These are phyloP conservation scores for Peromyscus polionotus DNA, from an alignment of 2,113 vertebrate genomes.

Conservation along the genomic window DNA sequence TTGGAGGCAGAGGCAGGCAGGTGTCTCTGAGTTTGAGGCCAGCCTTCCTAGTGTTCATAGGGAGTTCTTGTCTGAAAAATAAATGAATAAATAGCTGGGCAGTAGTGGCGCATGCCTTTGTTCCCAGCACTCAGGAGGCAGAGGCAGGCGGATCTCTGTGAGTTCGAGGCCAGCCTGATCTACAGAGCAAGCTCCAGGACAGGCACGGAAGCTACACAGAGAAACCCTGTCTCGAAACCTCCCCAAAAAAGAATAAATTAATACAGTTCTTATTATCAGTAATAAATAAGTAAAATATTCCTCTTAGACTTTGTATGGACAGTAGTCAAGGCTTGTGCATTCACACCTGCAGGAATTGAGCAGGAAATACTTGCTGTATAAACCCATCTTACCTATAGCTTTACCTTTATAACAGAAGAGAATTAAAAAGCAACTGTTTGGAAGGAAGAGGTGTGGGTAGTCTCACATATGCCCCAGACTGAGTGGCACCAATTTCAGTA, in stretches of 20 bases:
- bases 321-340: not conserved
- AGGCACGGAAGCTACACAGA: too few species aligned
- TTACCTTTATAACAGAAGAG: constrained; percentile 3
- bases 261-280: constrained; percentile 5
- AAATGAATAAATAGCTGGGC: too few species aligned
- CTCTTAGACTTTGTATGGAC: not conserved
- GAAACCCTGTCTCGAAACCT: not conserved
- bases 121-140: too few species aligned
- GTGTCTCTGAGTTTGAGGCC: not conserved
- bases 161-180: too few species aligned
- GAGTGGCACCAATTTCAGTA: not conserved
- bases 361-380: not conserved
- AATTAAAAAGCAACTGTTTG: not conserved
- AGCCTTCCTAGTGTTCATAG: not conserved
- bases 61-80: not conserved
- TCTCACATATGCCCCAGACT: not conserved
- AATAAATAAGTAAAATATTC: constrained; percentile 22
- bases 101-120: too few species aligned
- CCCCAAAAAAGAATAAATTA: not conserved
- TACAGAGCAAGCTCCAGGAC: too few species aligned
- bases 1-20: not conserved
- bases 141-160: too few species aligned
- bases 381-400: not conserved
- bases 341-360: not conserved
- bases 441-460: not conserved